Percentiles rank a stretch among this genome's conserved stretches.
Conservation (phyloP, 2,797 vertebrate species). For the Macrochelys suwanniensis region DNA sequence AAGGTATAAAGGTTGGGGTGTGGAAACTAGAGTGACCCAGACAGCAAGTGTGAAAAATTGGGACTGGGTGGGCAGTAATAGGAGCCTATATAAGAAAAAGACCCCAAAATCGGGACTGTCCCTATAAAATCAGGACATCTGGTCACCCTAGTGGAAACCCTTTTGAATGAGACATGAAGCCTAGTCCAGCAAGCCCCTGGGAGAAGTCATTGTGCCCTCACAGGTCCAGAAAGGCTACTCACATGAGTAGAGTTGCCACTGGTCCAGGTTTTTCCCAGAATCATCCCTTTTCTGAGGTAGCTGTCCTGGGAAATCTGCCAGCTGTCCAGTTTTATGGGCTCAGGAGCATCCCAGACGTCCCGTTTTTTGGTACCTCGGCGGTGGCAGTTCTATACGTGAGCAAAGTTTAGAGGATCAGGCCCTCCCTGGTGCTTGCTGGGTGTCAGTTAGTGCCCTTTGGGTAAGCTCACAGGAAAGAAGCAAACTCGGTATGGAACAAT, state of each 20-base stretch:
- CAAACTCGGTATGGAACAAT: slow-evolving; percentile 42
- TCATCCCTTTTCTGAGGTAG: not conserved
- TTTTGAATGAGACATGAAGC: slow-evolving; percentile 15
- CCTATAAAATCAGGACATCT: too few species aligned
- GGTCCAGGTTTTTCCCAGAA: not conserved
- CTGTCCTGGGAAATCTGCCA: not conserved
- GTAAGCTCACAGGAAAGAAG: not conserved
- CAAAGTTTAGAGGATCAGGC: slow-evolving; percentile 31
- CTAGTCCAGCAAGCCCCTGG: not conserved
- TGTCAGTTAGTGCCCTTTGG: slow-evolving; percentile 12
- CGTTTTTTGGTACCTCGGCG: not conserved
- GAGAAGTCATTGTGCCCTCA: not conserved
- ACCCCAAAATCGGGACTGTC: too few species aligned
- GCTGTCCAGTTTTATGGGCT: not conserved
- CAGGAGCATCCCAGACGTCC: not conserved
- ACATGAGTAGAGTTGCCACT: not conserved
- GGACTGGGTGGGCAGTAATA: too few species aligned
- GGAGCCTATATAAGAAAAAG: too few species aligned
- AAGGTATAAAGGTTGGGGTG: not conserved
- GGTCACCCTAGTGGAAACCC: not conserved
- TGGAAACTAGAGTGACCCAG: too few species aligned
- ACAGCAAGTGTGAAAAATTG: too few species aligned
- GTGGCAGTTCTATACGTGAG: not conserved
- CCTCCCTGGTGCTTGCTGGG: not conserved
- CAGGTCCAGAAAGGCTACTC: not conserved